A percentile compares a stretch with the other conserved stretches of the same genome.
phyloP scores from a whole-genome alignment of 1,140 invertebrate genomes.

The Conus betulinus region DNA sequence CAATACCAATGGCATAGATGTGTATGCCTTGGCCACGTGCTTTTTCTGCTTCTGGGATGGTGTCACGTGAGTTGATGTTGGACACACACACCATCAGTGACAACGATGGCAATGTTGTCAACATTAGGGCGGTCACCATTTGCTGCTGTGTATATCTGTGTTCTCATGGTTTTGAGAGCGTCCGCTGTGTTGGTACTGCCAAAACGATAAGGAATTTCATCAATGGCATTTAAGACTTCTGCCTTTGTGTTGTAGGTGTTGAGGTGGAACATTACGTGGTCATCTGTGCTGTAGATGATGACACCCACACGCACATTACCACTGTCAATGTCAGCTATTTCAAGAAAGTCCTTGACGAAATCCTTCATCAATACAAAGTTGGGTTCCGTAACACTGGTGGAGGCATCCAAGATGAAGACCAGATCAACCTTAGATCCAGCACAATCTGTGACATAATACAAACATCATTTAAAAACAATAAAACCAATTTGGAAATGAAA shows the following conservation, averaged over 20 bases:
- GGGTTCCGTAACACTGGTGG: conserved; percentile 59
- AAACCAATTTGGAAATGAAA: too few relatives aligned
- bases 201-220: conserved; percentile 58
- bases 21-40: conserved; percentile 49
- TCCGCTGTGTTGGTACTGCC: conserved; percentile 66
- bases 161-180: conserved; percentile 53
- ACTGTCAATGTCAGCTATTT: conserved; percentile 57
- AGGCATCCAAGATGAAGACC: conserved; percentile 63
- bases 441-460: conserved; percentile 30
- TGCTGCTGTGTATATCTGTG: conserved; percentile 51
- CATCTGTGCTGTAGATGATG: conserved; percentile 61
- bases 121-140: conserved; percentile 61
- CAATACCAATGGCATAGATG: conserved; percentile 63
- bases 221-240: conserved; percentile 55
- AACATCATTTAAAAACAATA: too few relatives aligned
- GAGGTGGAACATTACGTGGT: conserved; percentile 61
- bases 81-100: conserved; percentile 69
- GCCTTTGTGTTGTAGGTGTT: conserved; percentile 51
- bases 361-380: conserved; percentile 62
- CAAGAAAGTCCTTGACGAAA: conserved; percentile 63
- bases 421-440: conserved; percentile 56
- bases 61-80: conserved; percentile 61
- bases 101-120: conserved; percentile 56
- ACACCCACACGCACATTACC: conserved; percentile 58
- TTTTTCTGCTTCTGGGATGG: conserved; percentile 57